A percentile compares a stretch with the other conserved stretches of the same genome.
Conservation (phyloP, 2,888 invertebrate species). For the Apoda limacodes region DNA sequence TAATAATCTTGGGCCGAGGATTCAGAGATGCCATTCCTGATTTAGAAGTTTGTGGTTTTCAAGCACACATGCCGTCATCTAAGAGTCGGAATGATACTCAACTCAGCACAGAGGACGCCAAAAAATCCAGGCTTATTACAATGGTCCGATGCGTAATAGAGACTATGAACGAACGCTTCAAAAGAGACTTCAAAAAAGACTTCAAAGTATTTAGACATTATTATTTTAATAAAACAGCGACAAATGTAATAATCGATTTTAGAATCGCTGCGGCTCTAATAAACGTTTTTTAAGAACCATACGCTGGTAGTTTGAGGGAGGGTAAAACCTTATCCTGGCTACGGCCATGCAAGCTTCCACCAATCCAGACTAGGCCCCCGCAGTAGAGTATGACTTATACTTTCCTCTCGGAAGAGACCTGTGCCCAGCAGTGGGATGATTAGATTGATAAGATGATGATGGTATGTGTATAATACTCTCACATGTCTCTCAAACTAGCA, state of each 20-base stretch:
- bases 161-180: neutral
- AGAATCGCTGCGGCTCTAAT: conserved; percentile 13
- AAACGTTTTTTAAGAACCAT: conserved; percentile 10
- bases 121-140: conserved; percentile 2
- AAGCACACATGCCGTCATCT: neutral
- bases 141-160: neutral
- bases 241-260: conserved; percentile 8
- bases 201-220: conserved; percentile 6
- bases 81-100: neutral
- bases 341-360: too few species aligned
- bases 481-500: too few species aligned
- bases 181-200: conserved; percentile 2
- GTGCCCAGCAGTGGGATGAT: too few species aligned
- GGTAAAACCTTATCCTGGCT: too few species aligned
- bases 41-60: neutral
- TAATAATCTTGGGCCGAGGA: conserved; percentile 4
- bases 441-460: too few species aligned
- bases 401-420: too few species aligned
- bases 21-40: conserved; percentile 1
- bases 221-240: conserved; percentile 2
- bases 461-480: too few species aligned
- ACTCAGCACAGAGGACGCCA: neutral
- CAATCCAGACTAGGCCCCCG: too few species aligned
- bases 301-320: conserved; percentile 9
- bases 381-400: too few species aligned